These are phyloP conservation scores for Labeo rohita DNA, from an alignment of 2,113 vertebrate species.

Conservation along the genomic window DNA sequence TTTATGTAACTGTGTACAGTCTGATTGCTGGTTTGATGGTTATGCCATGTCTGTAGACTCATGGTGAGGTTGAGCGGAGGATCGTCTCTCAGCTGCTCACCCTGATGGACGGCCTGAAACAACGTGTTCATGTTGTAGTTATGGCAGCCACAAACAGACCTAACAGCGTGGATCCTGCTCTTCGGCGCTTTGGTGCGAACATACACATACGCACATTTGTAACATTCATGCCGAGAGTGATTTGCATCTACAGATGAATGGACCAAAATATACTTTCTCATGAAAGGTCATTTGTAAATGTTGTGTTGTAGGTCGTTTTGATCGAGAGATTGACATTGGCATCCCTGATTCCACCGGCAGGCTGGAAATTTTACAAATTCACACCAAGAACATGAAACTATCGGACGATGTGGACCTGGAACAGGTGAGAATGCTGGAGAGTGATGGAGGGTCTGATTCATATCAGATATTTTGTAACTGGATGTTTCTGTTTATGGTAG, in stretches of 20 bases:
- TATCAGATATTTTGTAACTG: neutral
- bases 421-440: constrained; percentile 44
- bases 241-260: neutral
- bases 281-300: neutral
- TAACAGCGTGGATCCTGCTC: constrained; percentile 66
- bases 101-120: constrained; percentile 68
- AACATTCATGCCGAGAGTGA: neutral
- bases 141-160: constrained; percentile 69
- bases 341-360: constrained; percentile 65
- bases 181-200: constrained; percentile 70
- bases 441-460: neutral
- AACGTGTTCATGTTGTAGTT: constrained; percentile 63
- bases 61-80: constrained; percentile 65
- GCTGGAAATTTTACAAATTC: constrained; percentile 67
- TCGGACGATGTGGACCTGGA: constrained; percentile 64
- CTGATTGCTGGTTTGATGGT: neutral
- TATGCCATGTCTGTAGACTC: constrained; percentile 52
- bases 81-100: constrained; percentile 69
- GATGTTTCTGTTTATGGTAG: constrained; percentile 37
- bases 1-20: neutral
- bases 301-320: constrained; percentile 58
- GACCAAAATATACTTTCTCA: neutral
- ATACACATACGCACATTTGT: neutral
- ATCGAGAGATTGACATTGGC: constrained; percentile 66
- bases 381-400: constrained; percentile 70